Conservation (phyloP, 2,797 vertebrate species). For the Strix occidentalis region DNA sequence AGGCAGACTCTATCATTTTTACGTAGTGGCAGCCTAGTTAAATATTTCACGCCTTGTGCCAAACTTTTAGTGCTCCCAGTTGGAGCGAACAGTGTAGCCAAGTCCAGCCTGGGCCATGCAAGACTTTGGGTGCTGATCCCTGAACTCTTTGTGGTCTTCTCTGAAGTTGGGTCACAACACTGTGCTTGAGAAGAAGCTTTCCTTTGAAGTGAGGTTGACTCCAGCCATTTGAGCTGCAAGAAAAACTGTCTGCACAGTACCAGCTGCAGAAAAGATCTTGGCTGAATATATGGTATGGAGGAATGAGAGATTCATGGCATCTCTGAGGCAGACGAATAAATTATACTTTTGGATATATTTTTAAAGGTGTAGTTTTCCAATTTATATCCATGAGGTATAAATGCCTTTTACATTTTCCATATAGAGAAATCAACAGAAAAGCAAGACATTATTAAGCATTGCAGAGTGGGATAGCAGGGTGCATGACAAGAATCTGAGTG, state of each 20-base stretch:
- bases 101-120: not conserved
- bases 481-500: not conserved
- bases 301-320: slow-evolving; percentile 6
- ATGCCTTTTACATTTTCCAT: not conserved
- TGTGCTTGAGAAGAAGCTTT: not conserved
- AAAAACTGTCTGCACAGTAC: not conserved
- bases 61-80: not conserved
- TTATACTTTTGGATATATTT: not conserved
- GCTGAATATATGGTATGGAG: not conserved
- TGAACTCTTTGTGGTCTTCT: not conserved
- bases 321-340: not conserved
- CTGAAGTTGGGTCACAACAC: not conserved
- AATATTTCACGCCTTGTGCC: not conserved
- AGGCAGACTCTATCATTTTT: not conserved
- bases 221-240: not conserved
- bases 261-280: not conserved
- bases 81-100: not conserved
- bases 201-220: not conserved
- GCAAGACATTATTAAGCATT: not conserved
- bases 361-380: not conserved
- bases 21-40: not conserved
- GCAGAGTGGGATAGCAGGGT: not conserved
- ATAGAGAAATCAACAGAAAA: not conserved
- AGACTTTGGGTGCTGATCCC: rapidly evolving
- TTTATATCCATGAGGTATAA: not conserved